A percentile compares a stretch with the other conserved stretches of the same genome.
These are phyloP conservation scores for Bradypus variegatus DNA, from an alignment of 2,797 vertebrate species.

Conservation along the genomic window DNA sequence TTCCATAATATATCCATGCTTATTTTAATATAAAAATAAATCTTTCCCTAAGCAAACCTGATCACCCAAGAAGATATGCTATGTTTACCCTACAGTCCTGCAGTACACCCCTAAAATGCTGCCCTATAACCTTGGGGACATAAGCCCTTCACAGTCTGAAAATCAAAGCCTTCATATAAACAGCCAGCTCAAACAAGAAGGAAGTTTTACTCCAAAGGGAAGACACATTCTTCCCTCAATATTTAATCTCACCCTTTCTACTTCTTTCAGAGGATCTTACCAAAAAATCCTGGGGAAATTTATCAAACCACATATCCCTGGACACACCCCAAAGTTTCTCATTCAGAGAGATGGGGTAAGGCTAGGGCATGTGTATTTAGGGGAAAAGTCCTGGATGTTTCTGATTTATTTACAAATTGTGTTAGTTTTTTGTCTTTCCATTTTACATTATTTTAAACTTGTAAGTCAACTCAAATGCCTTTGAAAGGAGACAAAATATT, in stretches of 20 bases:
- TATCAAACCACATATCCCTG: background rate
- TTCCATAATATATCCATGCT: background rate
- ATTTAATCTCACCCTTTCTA: background rate
- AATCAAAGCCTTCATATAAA: background rate
- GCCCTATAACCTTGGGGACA: background rate
- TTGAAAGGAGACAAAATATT: background rate
- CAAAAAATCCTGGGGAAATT: background rate
- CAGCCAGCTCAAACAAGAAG: background rate
- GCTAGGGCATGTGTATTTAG: background rate
- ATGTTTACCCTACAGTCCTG: background rate
- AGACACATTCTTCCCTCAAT: background rate
- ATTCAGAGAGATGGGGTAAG: background rate
- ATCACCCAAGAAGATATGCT: background rate
- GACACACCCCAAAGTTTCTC: background rate
- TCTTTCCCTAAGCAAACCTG: background rate
- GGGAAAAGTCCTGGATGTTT: background rate
- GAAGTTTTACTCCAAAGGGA: background rate
- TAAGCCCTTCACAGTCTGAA: background rate
- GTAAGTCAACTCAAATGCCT: background rate
- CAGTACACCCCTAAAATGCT: background rate
- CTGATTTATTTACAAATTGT: background rate
- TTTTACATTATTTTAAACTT: constrained; percentile 44
- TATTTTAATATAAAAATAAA: constrained; percentile 27
- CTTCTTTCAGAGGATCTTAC: background rate
- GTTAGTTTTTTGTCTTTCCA: background rate